phyloP scores from a whole-genome alignment of 2,888 invertebrate species.

The Anticlea derivata region DNA sequence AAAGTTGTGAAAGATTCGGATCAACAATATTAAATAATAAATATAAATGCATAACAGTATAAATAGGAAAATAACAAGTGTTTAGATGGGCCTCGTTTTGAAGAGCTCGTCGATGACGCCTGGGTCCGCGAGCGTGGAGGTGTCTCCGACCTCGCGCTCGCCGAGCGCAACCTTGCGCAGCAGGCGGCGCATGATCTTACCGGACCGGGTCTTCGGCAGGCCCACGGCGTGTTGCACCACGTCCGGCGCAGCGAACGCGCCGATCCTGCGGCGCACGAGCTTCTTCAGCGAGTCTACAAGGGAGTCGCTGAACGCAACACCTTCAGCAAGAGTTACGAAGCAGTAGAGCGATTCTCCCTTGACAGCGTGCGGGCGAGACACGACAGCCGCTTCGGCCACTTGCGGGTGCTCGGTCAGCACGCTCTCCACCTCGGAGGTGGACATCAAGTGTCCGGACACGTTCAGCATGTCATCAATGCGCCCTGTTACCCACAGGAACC shows the following conservation, averaged over 20 bases:
- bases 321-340: constrained; percentile 96
- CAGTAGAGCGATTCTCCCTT: constrained; percentile 99
- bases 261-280: constrained; percentile 94
- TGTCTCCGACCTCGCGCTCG: constrained; percentile 95
- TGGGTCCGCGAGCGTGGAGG: constrained; percentile 96
- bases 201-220: constrained; percentile 98
- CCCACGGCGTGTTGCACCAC: constrained; percentile 96
- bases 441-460: constrained; percentile 98
- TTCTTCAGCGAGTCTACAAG: constrained; percentile 89
- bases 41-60: constrained; percentile 17
- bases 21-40: neutral
- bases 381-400: constrained; percentile 97
- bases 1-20: constrained; percentile 12
- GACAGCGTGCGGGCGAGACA: constrained; percentile 95
- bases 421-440: constrained; percentile 96
- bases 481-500: constrained; percentile 98
- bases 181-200: constrained; percentile 98
- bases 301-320: constrained; percentile 86
- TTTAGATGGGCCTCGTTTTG: constrained; percentile 84
- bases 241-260: constrained; percentile 98
- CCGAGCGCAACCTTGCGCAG: constrained; percentile 96
- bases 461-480: constrained; percentile 99
- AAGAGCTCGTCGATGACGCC: constrained; percentile 93
- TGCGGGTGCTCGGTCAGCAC: constrained; percentile 90
- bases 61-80: constrained; percentile 10